Base-by-base conservation (phyloP, 2,113 vertebrate species). In the Cricetomys ansorgei region DNA sequence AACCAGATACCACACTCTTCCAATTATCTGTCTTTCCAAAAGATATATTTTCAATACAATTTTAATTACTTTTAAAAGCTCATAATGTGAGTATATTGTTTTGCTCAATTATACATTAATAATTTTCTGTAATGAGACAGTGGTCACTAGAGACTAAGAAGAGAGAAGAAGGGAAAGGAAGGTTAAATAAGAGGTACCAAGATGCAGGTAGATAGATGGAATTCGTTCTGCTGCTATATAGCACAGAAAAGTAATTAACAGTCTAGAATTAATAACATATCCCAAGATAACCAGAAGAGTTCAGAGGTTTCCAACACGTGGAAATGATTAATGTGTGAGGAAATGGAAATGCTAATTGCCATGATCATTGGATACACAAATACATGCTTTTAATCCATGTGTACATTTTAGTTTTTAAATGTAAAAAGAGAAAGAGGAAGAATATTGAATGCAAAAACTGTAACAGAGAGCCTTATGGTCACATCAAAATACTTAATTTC, bases 31-130 rank as follows among this genome's bases (percentile, higher is more conserved):
- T 19, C 67, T 89, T 83, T 88, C 69, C 72, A 77, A 95, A 53
- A 95, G 31, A 34, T 64, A 9, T n/a, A 65, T 65, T 92, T 65
- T 55, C n/a, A 65, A 29, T 57, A 40, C 21, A 48, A 75, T 75
- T 53, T 86, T 72, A 76, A 92, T 64, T 91, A 69, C 80, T 84
- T 91, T 57, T 21, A 59, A 89, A 93, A 95, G 40, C 76, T 92
- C 34, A 45, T 70, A n/a, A 43, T 88, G 10, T 76, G 50, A 57
- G 69, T 88, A 79, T 31, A 48, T 77, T 89, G 10, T 79, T 89
- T 96, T 89, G 37, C 9, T 93, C 50, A 79, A 16, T 87, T 73
- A 62, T 87, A 79, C n/a, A 77, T 87, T 94, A 77, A 76, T 85
- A 83, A 48, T 89, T 84, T n/a, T 92, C 43, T 92, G 37, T 79